These are phyloP conservation scores for Melanotaenia parkinsoni DNA, from an alignment of 2,797 vertebrate species.

Conservation along the genomic window DNA sequence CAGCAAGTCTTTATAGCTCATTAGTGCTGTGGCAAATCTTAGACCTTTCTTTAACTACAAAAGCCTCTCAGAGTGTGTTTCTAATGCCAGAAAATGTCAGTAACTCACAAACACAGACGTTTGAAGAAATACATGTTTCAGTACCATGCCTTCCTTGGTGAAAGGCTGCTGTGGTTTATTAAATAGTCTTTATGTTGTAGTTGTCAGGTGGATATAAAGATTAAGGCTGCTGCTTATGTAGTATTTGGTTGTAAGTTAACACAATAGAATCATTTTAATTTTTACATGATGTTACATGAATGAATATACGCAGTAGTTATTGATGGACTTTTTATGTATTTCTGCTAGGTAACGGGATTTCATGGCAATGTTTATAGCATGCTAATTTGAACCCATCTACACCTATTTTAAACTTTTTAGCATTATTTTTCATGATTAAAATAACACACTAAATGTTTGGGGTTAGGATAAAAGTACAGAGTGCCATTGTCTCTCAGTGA, in stretches of 20 bases:
- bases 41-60: slow-evolving; percentile 39
- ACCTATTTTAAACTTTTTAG: no score
- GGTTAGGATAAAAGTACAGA: no score
- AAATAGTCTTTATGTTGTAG: not conserved
- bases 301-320: not conserved
- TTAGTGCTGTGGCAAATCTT: slow-evolving; percentile 46
- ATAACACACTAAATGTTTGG: no score
- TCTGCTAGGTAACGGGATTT: no score
- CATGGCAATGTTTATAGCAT: no score
- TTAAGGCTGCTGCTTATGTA: not conserved
- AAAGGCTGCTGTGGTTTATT: not conserved
- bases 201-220: not conserved
- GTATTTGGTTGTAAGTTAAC: not conserved
- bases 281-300: not conserved
- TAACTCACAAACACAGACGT: slow-evolving; percentile 5
- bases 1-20: slow-evolving; percentile 49
- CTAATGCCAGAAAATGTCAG: slow-evolving; percentile 33
- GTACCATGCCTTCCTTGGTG: not conserved
- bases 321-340: not conserved
- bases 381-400: no score
- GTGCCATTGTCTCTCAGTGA: no score
- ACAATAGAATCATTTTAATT: not conserved
- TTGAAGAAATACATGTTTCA: slow-evolving; percentile 1
- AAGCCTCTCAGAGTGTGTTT: slow-evolving; percentile 6
- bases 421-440: no score